A percentile compares a stretch with the other conserved stretches of the same genome.
Evolutionary conservation across 1,140 invertebrate species (phyloP).

Genomic region (Phortica variegata): DNA sequence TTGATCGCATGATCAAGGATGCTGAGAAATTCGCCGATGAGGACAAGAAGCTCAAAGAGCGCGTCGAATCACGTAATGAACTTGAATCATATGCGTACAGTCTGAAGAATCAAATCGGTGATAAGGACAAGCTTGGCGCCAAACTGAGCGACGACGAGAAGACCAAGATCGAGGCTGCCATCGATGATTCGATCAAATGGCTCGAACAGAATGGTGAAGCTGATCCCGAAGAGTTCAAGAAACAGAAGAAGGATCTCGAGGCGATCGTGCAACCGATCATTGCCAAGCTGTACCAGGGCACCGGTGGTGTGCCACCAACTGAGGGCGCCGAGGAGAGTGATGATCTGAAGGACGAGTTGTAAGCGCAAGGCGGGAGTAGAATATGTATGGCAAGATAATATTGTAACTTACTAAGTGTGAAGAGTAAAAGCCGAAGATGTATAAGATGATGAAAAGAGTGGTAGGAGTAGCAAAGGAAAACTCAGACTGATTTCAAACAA

Average conservation of each 20-base stretch:
- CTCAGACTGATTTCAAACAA: constrained; percentile 46
- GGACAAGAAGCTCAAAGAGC: constrained; percentile 96
- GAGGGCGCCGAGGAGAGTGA: constrained; percentile 67
- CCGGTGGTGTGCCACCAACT: constrained; percentile 70
- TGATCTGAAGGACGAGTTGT: constrained; percentile 85
- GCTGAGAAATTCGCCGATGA: constrained; percentile 98
- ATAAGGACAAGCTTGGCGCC: constrained; percentile 97
- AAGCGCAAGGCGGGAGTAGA: constrained; percentile 56
- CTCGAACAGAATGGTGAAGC: constrained; percentile 94
- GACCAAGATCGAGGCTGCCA: constrained; percentile 90
- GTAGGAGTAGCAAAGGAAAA: constrained; percentile 26
- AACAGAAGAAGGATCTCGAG: constrained; percentile 96
- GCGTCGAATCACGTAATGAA: constrained; percentile 92
- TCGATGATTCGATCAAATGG: constrained; percentile 98
- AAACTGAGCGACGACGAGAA: constrained; percentile 92
- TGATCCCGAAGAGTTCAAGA: constrained; percentile 91
- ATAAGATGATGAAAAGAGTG: constrained; percentile 30
- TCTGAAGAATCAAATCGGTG: constrained; percentile 94
- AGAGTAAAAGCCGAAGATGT: constrained; percentile 25
- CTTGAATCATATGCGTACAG: constrained; percentile 98
- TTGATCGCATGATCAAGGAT: constrained; percentile 98
- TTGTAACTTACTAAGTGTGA: not conserved
- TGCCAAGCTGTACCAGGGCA: constrained; percentile 91
- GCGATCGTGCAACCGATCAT: constrained; percentile 97
- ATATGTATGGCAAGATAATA: not conserved